These are phyloP conservation scores for Anguilla marmorata DNA, from an alignment of 2,797 vertebrate species.

Conservation along the genomic window DNA sequence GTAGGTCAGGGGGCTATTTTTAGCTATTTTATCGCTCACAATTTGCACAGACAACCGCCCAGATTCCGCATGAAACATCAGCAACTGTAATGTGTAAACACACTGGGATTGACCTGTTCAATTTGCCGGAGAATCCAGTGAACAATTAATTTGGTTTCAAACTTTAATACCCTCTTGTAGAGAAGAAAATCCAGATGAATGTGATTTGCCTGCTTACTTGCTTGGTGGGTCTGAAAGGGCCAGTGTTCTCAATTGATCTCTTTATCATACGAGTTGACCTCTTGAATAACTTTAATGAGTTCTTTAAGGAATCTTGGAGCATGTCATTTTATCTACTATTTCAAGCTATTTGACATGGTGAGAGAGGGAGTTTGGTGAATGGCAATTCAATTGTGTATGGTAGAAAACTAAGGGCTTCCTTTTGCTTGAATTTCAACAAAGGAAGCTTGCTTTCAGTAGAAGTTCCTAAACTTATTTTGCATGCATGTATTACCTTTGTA, in stretches of 20 bases:
- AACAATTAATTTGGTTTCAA: conserved; percentile 68
- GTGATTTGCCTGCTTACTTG: conserved; percentile 35
- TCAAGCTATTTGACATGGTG: conserved; percentile 52
- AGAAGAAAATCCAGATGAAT: conserved; percentile 59
- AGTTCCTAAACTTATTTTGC: conserved; percentile 10
- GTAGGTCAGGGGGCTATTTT: conserved; percentile 75
- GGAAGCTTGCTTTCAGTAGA: conserved; percentile 1
- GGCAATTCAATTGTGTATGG: background rate
- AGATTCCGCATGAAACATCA: conserved; percentile 59
- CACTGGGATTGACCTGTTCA: conserved; percentile 59
- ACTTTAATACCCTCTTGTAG: conserved; percentile 61
- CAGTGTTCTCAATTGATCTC: conserved; percentile 61
- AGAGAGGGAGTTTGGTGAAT: conserved; percentile 30
- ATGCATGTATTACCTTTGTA: conserved; percentile 18
- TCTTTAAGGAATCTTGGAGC: conserved; percentile 51
- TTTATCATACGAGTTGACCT: conserved; percentile 59
- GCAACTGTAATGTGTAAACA: conserved; percentile 60
- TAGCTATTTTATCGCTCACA: conserved; percentile 62
- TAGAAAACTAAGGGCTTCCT: background rate
- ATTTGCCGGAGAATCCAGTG: conserved; percentile 60
- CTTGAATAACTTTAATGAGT: background rate
- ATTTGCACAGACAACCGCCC: background rate
- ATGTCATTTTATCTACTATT: conserved; percentile 47
- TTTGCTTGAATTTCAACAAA: conserved; percentile 11
- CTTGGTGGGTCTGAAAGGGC: conserved; percentile 57